Percentiles rank a stretch among this genome's conserved stretches.
These are phyloP conservation scores for Chaetophractus vellerosus DNA, from an alignment of 2,797 vertebrate species.

Conservation along the genomic window DNA sequence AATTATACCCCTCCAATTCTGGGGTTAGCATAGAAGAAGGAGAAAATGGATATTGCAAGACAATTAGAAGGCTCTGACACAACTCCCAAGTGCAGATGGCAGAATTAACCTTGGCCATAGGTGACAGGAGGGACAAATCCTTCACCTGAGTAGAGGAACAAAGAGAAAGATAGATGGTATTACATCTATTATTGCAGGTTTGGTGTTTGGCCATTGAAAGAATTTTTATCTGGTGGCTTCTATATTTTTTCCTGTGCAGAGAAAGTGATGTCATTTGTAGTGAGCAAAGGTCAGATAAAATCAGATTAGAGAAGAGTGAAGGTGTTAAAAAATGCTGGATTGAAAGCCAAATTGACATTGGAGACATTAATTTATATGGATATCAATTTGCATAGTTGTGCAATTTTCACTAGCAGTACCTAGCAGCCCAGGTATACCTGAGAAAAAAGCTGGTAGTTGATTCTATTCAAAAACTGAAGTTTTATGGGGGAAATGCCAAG, in stretches of 20 bases:
- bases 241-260: not conserved
- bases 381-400: not conserved
- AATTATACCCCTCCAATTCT: not conserved
- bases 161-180: not conserved
- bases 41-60: not conserved
- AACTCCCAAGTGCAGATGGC: not conserved
- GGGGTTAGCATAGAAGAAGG: not conserved
- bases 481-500: not conserved
- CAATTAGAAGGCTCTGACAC: not conserved
- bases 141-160: not conserved
- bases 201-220: not conserved
- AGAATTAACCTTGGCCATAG: constrained; percentile 39
- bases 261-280: constrained; percentile 14
- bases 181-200: not conserved
- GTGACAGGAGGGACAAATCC: not conserved
- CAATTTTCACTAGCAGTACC: not conserved
- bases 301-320: not conserved
- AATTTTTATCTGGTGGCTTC: constrained; percentile 14
- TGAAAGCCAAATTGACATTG: not conserved
- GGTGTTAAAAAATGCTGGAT: not conserved
- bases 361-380: constrained; percentile 41
- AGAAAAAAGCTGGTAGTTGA: not conserved
- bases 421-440: not conserved
- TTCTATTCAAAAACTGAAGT: not conserved
- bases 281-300: constrained; percentile 18